These are phyloP conservation scores for Petrolisthes manimaculis DNA, from an alignment of 2,888 invertebrate species.

Conservation along the genomic window DNA sequence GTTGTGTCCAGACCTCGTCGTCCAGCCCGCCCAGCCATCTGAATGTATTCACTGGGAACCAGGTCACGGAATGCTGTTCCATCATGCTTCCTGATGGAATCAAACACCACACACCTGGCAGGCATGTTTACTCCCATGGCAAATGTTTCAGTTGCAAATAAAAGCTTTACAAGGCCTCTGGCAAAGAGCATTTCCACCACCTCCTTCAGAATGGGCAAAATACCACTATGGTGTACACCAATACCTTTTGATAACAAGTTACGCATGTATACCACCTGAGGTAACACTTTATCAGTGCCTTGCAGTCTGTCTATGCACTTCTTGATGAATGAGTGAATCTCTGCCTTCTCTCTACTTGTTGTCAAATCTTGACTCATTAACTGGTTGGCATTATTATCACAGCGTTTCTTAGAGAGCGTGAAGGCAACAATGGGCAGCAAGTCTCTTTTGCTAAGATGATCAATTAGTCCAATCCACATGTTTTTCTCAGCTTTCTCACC, in stretches of 20 bases:
- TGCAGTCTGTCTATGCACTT: constrained; percentile 86
- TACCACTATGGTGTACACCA: constrained; percentile 98
- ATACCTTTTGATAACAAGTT: constrained; percentile 85
- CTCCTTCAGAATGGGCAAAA: constrained; percentile 97
- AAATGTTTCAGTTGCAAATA: constrained; percentile 99
- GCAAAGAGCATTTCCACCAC: constrained; percentile 98
- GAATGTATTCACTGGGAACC: constrained; percentile 94
- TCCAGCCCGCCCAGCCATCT: constrained; percentile 98
- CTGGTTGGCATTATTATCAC: constrained; percentile 79
- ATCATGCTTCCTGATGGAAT: constrained; percentile 91
- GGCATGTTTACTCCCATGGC: constrained; percentile 99
- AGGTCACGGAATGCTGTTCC: constrained; percentile 83
- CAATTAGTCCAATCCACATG: constrained; percentile 85
- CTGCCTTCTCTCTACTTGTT: constrained; percentile 84
- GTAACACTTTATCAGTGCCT: constrained; percentile 86
- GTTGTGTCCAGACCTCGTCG: constrained; percentile 91
- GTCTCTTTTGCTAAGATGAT: constrained; percentile 84
- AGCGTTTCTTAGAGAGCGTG: constrained; percentile 88
- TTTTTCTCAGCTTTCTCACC: constrained; percentile 80
- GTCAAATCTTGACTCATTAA: constrained; percentile 80
- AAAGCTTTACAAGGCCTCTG: constrained; percentile 88
- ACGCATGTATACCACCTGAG: constrained; percentile 79
- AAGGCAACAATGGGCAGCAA: constrained; percentile 95
- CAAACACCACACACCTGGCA: constrained; percentile 96
- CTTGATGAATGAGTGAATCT: constrained; percentile 87